These are phyloP conservation scores for Ommatoiulus sabulosus DNA, from an alignment of 2,888 invertebrate genomes.

Conservation along the genomic window DNA sequence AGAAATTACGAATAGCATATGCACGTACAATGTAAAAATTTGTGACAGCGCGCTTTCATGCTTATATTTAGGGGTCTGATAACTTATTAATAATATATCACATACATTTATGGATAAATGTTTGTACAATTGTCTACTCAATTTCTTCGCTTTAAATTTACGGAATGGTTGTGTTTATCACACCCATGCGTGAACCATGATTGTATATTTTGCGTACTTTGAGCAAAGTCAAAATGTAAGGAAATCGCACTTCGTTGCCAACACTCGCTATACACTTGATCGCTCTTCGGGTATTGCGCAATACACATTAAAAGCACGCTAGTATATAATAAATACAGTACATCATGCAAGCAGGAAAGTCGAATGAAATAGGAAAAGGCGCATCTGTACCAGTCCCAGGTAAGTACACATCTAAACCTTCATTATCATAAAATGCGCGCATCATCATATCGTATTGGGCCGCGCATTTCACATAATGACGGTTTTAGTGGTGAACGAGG, in stretches of 20 bases:
- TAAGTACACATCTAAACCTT: background rate
- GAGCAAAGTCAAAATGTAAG: too few species aligned
- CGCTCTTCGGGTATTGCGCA: background rate
- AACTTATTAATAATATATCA: background rate
- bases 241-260: too few species aligned
- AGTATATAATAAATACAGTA: background rate
- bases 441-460: constrained; percentile 1
- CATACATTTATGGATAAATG: background rate
- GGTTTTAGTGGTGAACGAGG: constrained; percentile 8
- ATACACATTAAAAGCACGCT: background rate
- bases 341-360: background rate
- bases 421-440: background rate
- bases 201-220: too few species aligned
- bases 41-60: background rate
- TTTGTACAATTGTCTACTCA: background rate
- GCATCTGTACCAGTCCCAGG: constrained; percentile 14
- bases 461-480: background rate
- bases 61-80: background rate
- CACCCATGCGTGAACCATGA: too few species aligned
- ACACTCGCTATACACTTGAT: background rate
- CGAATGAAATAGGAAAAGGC: background rate
- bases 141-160: background rate
- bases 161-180: background rate
- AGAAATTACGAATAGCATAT: background rate
- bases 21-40: background rate